Conservation (phyloP, 2,797 vertebrate genomes). For the Molothrus ater region DNA sequence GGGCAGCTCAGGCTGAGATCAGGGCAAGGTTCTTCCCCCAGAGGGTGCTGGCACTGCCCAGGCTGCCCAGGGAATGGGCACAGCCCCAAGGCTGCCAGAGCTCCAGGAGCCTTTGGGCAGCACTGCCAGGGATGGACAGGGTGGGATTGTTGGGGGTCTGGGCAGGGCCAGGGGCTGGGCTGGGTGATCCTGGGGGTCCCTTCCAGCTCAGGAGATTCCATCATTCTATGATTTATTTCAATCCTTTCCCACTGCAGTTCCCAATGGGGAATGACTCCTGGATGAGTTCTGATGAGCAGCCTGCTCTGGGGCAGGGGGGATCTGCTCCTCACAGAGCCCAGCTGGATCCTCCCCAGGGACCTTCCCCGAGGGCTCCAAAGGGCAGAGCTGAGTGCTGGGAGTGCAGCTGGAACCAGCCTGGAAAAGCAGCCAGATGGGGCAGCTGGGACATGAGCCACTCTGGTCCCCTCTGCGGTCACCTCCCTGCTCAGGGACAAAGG, state of each 20-base stretch:
- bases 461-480: neutral
- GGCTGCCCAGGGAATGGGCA: neutral
- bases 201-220: neutral
- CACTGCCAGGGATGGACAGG: neutral
- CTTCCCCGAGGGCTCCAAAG: neutral
- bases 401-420: neutral
- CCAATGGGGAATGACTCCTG: neutral
- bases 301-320: neutral
- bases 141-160: neutral
- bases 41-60: neutral
- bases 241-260: neutral
- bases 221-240: neutral
- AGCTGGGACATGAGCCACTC: fast-evolving
- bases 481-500: neutral
- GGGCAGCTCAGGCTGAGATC: neutral
- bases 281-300: neutral
- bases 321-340: neutral
- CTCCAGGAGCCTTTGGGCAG: neutral
- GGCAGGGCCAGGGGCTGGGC: no score
- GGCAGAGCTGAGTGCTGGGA: neutral
- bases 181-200: fast-evolving
- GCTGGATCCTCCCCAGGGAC: neutral
- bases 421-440: neutral
- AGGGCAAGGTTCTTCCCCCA: neutral
- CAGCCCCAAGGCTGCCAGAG: neutral